Conservation (phyloP, 2,113 vertebrate species). For the Capreolus pygargus region DNA sequence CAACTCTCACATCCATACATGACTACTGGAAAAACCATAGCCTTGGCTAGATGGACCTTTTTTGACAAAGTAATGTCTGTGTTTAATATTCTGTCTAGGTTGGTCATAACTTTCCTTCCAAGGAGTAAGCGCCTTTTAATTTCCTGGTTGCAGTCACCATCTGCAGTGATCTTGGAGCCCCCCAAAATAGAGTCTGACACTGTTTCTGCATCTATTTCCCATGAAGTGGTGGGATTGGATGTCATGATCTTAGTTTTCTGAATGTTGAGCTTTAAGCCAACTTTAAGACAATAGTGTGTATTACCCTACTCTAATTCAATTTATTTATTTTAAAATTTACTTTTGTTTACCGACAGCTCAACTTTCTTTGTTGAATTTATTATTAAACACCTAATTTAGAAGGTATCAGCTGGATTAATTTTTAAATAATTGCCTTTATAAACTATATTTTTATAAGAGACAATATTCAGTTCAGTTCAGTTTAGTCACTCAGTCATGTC, state of each 20-base stretch:
- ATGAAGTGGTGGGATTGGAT: background rate
- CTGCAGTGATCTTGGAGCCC: background rate
- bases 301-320: background rate
- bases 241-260: background rate
- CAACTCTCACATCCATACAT: background rate
- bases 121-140: rapidly evolving
- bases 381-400: background rate
- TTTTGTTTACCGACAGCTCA: background rate
- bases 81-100: background rate
- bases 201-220: background rate
- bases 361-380: background rate
- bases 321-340: background rate
- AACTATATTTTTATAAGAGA: background rate
- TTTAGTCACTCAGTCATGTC: background rate
- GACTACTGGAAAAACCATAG: background rate
- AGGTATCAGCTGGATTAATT: background rate
- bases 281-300: background rate
- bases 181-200: rapidly evolving
- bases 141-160: background rate
- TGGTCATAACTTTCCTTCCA: background rate
- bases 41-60: background rate
- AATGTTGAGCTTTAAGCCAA: background rate
- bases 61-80: background rate
- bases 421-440: background rate
- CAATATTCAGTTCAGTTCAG: background rate